These are phyloP conservation scores for Epirrita christyi DNA, from an alignment of 2,888 invertebrate genomes.

Conservation along the genomic window DNA sequence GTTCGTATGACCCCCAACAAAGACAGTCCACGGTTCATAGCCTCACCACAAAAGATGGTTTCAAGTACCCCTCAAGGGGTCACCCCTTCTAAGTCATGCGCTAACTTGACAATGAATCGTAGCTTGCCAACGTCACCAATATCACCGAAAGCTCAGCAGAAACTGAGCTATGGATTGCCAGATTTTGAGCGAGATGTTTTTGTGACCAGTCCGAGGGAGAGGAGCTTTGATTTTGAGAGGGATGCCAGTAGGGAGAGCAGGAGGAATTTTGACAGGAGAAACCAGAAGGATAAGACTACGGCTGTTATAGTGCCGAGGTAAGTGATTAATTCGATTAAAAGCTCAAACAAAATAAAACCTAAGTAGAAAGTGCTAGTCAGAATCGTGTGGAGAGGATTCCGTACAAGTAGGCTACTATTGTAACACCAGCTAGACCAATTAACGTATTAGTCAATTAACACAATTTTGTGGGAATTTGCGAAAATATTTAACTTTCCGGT, in stretches of 20 bases:
- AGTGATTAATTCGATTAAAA: too few relatives aligned
- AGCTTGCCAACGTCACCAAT: slow-evolving; percentile 67
- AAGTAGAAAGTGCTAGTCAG: too few relatives aligned
- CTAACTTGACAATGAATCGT: slow-evolving; percentile 62
- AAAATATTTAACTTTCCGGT: too few relatives aligned
- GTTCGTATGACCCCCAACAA: slow-evolving; percentile 74
- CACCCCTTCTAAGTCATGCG: slow-evolving; percentile 80
- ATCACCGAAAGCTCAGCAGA: slow-evolving; percentile 84
- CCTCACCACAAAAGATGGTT: slow-evolving; percentile 61
- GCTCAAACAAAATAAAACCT: too few relatives aligned
- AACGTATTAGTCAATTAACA: too few relatives aligned
- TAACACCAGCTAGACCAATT: too few relatives aligned
- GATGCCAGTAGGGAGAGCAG: slow-evolving; percentile 66
- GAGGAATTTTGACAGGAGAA: slow-evolving; percentile 58
- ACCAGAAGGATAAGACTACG: slow-evolving; percentile 68
- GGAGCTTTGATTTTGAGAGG: slow-evolving; percentile 66
- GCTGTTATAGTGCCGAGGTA: slow-evolving; percentile 81
- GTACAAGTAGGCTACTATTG: too few relatives aligned
- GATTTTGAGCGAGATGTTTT: slow-evolving; percentile 72
- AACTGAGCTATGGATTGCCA: slow-evolving; percentile 79
- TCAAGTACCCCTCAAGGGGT: slow-evolving; percentile 75
- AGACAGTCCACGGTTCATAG: slow-evolving; percentile 53
- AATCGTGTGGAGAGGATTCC: too few relatives aligned
- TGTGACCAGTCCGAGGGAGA: slow-evolving; percentile 72
- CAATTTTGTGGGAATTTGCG: too few relatives aligned